A percentile compares a stretch with the other conserved stretches of the same genome.
These are phyloP conservation scores for Mylabris phalerata DNA, from an alignment of 1,140 invertebrate genomes.

Conservation along the genomic window DNA sequence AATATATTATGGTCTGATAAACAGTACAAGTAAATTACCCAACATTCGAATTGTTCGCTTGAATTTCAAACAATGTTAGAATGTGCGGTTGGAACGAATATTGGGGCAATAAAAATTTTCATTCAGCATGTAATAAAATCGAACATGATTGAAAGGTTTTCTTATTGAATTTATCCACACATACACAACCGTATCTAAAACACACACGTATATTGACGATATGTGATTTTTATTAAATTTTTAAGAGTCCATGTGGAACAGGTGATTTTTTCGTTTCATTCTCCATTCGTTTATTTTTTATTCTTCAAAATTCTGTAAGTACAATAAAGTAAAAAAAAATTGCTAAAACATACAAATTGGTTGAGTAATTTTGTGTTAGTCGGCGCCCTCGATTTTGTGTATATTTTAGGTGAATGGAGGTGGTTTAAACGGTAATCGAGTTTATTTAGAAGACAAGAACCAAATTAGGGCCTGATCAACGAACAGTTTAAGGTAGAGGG, in stretches of 20 bases:
- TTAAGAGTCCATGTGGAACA: conserved; percentile 23
- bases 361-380: background rate
- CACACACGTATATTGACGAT: background rate
- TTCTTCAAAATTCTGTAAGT: too few relatives aligned
- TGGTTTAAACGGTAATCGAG: conserved; percentile 28
- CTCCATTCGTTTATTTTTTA: too few relatives aligned
- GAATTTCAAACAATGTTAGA: conserved; percentile 17
- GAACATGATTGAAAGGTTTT: conserved; percentile 23
- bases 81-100: conserved; percentile 18
- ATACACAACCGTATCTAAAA: background rate
- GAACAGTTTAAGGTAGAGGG: conserved; percentile 37
- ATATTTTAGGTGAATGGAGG: background rate
- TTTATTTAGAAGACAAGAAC: conserved; percentile 39
- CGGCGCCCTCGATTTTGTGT: background rate
- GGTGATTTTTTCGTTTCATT: conserved; percentile 13
- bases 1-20: conserved; percentile 7
- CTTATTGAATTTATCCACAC: conserved; percentile 23
- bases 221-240: conserved; percentile 28
- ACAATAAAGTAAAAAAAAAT: background rate
- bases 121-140: conserved; percentile 22
- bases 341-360: background rate
- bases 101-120: conserved; percentile 24
- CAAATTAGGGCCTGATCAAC: conserved; percentile 40
- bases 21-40: conserved; percentile 16
- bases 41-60: conserved; percentile 10